These are phyloP conservation scores for Orchesella cincta DNA, from an alignment of 1,140 invertebrate genomes.

Conservation along the genomic window DNA sequence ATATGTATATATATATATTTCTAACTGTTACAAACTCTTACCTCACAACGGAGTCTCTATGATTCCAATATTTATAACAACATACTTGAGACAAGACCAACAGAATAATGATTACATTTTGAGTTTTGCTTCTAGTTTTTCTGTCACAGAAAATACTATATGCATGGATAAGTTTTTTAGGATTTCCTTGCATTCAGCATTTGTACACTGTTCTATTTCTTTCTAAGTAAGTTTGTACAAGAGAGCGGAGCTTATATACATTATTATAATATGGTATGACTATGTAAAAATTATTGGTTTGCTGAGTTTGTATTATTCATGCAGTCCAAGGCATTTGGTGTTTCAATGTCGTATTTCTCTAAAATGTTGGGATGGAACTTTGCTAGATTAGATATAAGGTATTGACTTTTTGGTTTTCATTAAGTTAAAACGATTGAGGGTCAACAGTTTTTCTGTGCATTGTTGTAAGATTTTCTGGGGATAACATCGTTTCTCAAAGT, in stretches of 20 bases:
- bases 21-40: background rate
- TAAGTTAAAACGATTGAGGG: background rate
- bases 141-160: too few species aligned
- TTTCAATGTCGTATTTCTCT: too few species aligned
- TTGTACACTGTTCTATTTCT: background rate
- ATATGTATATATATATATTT: background rate
- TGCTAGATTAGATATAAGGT: background rate
- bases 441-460: background rate
- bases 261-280: slow-evolving; percentile 8
- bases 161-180: background rate
- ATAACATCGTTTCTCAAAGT: background rate
- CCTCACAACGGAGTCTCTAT: background rate
- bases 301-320: background rate
- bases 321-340: background rate
- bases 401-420: slow-evolving; percentile 10
- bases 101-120: background rate
- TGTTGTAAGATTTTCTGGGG: background rate
- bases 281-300: background rate
- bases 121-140: background rate
- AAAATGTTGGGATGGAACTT: background rate
- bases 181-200: background rate
- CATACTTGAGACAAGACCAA: background rate
- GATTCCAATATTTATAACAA: background rate
- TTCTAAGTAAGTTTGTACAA: background rate
- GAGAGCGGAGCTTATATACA: background rate